Base-by-base conservation (phyloP, 1,140 invertebrate species). In the Globodera ellingtonae region DNA sequence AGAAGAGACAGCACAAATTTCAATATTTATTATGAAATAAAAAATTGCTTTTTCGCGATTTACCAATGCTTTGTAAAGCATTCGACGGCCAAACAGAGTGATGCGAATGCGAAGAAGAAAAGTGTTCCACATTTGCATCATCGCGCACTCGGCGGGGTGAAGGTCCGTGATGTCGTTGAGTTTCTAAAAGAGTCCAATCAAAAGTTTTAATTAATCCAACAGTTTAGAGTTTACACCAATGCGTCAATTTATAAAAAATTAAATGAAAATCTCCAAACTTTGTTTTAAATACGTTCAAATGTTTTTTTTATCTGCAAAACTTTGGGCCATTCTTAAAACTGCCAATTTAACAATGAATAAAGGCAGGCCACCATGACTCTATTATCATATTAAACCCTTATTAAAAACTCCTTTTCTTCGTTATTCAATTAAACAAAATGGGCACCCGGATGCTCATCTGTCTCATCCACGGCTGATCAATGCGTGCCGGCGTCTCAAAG, bases 91-190 rank as follows among this genome's bases (percentile, higher is more conserved):
- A 9, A 79, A 69, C 24, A 79, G 65, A 48, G 80, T 81, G 47
- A 81, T 81, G 44, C 72, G 80, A 81, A 81, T 69, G 15, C 72
- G 75, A 7, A 77, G 77, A 10, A 81, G 59, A 47, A 81, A 81
- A 44, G 47, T 56, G 44, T 81, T 81, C 80, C 80, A 81, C 75
- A 81, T 44, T 71, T 81, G 76, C 80, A 81, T 81, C 77, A 81
- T 81, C 18, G 65, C 46, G 35, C 76, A 47, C 62, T 81, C 80
- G 18, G 67, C 52, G 1, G 77, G 80, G 35, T 81, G 80, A 13
- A 81, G 73, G 62, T 81, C 80, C 0, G 79, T 81, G 56, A 81
- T 81, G 44, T 81, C 80, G 1, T 46, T 62, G 47, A 81, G 62
- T 8, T 81, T 80, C 80, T 81, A n/a, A 13, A 79, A 80, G 35